A percentile compares a stretch with the other conserved stretches of the same genome.
Evolutionary conservation across 2,797 vertebrate species (phyloP).

Genomic region (Sciaenops ocellatus): DNA sequence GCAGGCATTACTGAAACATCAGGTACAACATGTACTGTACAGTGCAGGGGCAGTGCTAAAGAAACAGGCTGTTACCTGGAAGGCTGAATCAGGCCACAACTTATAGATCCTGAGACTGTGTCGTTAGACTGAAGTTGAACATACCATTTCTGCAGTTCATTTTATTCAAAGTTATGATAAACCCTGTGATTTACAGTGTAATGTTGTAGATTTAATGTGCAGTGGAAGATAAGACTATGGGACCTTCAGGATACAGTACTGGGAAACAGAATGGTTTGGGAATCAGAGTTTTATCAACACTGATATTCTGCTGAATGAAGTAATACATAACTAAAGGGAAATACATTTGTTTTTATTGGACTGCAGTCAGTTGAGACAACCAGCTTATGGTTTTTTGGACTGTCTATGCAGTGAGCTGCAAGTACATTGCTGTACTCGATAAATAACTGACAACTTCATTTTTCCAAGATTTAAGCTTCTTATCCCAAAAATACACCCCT

Average conservation of each 20-base stretch:
- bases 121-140: neutral
- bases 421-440: too few relatives aligned
- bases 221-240: neutral
- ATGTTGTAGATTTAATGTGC: neutral
- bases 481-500: too few relatives aligned
- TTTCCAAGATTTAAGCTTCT: too few relatives aligned
- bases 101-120: neutral
- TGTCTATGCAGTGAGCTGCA: too few relatives aligned
- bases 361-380: neutral
- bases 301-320: neutral
- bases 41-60: neutral
- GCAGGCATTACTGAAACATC: constrained; percentile 41
- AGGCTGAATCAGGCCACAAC: neutral
- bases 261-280: neutral
- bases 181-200: neutral
- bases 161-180: neutral
- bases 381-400: too few relatives aligned
- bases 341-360: neutral
- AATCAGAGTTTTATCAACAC: neutral
- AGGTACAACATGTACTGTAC: constrained; percentile 30
- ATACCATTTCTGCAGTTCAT: neutral
- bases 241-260: neutral
- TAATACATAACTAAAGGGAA: neutral
- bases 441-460: too few relatives aligned
- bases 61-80: constrained; percentile 1